Evolutionary conservation across 2,888 invertebrate species (phyloP).

Genomic region (Andrena haemorrhoa): DNA sequence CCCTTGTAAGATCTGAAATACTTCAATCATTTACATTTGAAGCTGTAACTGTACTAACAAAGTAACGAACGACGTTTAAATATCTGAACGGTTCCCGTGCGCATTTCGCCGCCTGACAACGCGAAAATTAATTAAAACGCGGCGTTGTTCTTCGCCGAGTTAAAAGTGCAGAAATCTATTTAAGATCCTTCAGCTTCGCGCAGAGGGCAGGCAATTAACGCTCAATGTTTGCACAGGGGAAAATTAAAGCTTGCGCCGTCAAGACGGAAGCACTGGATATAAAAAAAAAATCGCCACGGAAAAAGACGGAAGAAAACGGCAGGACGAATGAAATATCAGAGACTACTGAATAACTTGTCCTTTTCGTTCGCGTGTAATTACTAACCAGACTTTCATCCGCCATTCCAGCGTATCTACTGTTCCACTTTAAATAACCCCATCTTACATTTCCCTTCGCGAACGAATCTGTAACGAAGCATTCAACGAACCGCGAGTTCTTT

Average conservation of each 20-base stretch:
- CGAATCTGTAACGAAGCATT: not conserved
- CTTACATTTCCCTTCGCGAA: not conserved
- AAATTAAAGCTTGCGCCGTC: slow-evolving; percentile 4
- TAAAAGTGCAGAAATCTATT: slow-evolving; percentile 11
- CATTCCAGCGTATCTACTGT: not conserved
- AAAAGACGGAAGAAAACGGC: not conserved
- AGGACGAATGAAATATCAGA: slow-evolving; percentile 6
- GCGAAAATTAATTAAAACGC: slow-evolving; percentile 9
- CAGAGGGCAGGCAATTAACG: slow-evolving; percentile 21
- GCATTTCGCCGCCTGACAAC: not conserved
- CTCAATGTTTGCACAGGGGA: slow-evolving; percentile 23
- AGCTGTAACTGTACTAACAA: too few species aligned
- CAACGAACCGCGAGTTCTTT: not conserved
- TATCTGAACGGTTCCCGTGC: not conserved
- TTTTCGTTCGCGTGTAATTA: slow-evolving; percentile 16
- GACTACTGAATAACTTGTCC: slow-evolving; percentile 3
- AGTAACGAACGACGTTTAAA: not conserved
- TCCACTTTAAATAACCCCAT: too few species aligned
- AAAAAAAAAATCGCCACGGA: not conserved
- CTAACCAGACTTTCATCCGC: not conserved
- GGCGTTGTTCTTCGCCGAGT: not conserved
- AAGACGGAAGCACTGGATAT: not conserved
- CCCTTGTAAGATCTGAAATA: too few species aligned
- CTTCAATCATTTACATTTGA: too few species aligned
- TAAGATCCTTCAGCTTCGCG: slow-evolving; percentile 6